These are phyloP conservation scores for Lasius fuliginosus DNA, from an alignment of 2,888 invertebrate species.

Conservation along the genomic window DNA sequence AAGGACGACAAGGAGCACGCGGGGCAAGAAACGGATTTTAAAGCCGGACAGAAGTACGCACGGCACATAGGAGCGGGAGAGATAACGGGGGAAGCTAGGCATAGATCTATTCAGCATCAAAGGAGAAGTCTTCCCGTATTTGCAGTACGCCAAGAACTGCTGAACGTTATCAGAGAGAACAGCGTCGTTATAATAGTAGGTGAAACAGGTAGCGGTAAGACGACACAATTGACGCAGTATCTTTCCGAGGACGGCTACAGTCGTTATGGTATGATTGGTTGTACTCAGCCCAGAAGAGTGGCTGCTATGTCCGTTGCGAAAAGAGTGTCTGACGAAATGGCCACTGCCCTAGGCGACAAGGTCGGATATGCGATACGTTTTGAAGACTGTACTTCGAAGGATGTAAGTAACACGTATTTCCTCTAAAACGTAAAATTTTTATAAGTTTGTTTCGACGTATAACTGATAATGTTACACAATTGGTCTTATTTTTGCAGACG, in stretches of 20 bases:
- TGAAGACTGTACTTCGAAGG: conserved; percentile 98
- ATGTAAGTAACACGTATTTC: conserved; percentile 80
- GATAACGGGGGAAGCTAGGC: conserved; percentile 90
- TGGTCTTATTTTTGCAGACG: conserved; percentile 87
- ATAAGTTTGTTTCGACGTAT: background rate
- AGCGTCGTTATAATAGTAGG: conserved; percentile 97
- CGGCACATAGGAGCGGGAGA: conserved; percentile 94
- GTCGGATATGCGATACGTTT: conserved; percentile 99
- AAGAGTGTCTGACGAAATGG: conserved; percentile 99
- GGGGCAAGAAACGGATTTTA: conserved; percentile 90
- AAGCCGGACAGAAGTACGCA: conserved; percentile 98
- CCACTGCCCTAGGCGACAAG: conserved; percentile 94
- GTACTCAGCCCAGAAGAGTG: conserved; percentile 98
- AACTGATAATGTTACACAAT: conserved; percentile 6
- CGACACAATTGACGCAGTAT: conserved; percentile 99
- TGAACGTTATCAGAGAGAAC: conserved; percentile 97
- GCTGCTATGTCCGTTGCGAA: conserved; percentile 99
- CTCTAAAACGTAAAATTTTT: background rate
- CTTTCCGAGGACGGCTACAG: conserved; percentile 99
- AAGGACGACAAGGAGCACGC: conserved; percentile 90
- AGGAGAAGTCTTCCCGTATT: conserved; percentile 97
- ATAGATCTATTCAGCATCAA: conserved; percentile 94
- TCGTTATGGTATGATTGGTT: conserved; percentile 97
- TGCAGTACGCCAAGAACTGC: conserved; percentile 96
- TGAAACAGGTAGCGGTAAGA: conserved; percentile 98